Evolutionary conservation across 2,797 vertebrate species (phyloP).

Genomic region (Crocidura indochinensis): DNA sequence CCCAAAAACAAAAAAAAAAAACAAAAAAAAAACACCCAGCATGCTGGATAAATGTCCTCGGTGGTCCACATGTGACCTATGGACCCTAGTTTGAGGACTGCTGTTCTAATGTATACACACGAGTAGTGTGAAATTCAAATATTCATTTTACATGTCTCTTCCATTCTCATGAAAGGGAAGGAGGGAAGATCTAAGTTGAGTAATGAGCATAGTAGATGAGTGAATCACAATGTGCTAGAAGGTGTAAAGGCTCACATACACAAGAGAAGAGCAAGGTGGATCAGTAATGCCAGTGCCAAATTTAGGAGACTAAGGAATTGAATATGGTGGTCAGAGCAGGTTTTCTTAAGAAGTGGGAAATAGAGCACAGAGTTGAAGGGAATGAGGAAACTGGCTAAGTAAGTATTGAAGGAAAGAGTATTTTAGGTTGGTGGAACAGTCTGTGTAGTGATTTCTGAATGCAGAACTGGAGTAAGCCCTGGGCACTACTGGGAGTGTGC

Average conservation of each 20-base stretch:
- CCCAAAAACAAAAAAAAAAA: no score
- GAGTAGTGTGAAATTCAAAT: background rate
- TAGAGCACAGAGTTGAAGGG: background rate
- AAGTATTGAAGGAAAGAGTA: background rate
- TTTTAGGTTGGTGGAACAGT: background rate
- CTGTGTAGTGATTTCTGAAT: no score
- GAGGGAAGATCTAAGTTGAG: background rate
- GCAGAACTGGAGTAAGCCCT: no score
- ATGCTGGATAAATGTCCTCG: no score
- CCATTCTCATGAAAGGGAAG: background rate
- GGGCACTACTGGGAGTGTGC: no score
- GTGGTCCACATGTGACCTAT: no score
- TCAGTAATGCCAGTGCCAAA: background rate
- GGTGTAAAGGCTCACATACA: background rate
- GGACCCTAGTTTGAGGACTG: no score
- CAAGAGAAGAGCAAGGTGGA: background rate
- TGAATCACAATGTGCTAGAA: background rate
- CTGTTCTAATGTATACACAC: no score
- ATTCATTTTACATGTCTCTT: background rate
- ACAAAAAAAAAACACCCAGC: no score
- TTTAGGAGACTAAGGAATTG: background rate
- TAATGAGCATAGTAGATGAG: background rate
- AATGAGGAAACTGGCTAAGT: background rate
- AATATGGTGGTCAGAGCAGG: background rate
- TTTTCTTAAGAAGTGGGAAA: background rate